Percentiles rank a stretch among this genome's conserved stretches.
Evolutionary conservation across 2,888 invertebrate genomes (phyloP).

Genomic region (Morpho achilles): DNA sequence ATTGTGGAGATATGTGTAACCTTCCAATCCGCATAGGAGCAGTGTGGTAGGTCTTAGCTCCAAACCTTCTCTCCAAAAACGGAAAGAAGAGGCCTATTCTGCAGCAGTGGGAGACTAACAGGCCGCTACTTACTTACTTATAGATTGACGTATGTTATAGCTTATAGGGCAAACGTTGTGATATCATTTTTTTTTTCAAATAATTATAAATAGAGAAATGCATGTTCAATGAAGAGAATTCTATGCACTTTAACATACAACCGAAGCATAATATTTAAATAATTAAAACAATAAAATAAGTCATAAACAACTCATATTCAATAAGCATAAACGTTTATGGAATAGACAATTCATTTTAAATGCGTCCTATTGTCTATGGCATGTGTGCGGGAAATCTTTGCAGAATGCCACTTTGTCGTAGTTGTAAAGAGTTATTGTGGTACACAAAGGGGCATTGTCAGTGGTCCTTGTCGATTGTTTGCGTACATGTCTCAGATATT

Average conservation of each 20-base stretch:
- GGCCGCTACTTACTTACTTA: no score
- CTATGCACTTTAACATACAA: slow-evolving; percentile 2
- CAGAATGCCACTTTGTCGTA: slow-evolving; percentile 62
- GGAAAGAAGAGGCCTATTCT: no score
- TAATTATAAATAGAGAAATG: no score
- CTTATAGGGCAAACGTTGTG: no score
- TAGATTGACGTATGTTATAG: no score
- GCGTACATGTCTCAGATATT: slow-evolving; percentile 26
- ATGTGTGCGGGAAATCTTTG: slow-evolving; percentile 65
- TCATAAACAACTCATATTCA: slow-evolving; percentile 45
- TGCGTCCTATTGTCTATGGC: slow-evolving; percentile 33
- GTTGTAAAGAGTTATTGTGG: slow-evolving; percentile 62
- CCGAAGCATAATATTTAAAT: slow-evolving; percentile 17
- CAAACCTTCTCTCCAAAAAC: no score
- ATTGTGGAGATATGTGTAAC: no score
- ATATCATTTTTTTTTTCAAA: no score
- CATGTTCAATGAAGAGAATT: no score
- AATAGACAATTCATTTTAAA: slow-evolving; percentile 52
- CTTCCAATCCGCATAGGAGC: no score
- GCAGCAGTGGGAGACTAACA: no score
- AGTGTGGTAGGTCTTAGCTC: no score
- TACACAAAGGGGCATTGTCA: slow-evolving; percentile 60
- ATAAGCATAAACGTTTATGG: slow-evolving; percentile 43
- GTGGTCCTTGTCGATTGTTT: slow-evolving; percentile 63
- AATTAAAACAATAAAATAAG: slow-evolving; percentile 38